These are phyloP conservation scores for Drosophila nebulosa DNA, from an alignment of 1,140 invertebrate species.

Conservation along the genomic window DNA sequence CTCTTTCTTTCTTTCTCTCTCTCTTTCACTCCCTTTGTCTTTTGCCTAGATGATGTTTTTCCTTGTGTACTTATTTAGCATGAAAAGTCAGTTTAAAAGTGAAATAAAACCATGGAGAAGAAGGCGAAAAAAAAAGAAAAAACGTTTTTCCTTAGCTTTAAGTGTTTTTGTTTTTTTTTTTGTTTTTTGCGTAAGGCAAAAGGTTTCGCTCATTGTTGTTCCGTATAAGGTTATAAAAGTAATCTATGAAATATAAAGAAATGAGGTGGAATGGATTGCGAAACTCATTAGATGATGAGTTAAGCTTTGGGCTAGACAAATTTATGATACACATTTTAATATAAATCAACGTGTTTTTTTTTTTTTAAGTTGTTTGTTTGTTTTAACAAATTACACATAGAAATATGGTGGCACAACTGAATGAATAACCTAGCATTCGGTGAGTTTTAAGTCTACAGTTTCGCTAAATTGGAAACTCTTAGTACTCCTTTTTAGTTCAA, in stretches of 20 bases:
- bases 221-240: constrained; percentile 8
- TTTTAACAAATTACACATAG: not conserved
- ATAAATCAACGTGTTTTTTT: not conserved
- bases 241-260: not conserved
- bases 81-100: constrained; percentile 75
- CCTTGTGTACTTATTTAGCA: constrained; percentile 72
- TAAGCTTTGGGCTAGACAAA: not conserved
- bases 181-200: constrained; percentile 7
- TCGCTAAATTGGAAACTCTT: too few relatives aligned
- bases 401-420: not conserved
- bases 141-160: constrained; percentile 29
- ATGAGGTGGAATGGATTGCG: not conserved
- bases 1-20: not conserved
- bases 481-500: too few relatives aligned
- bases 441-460: too few relatives aligned
- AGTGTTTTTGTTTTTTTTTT: constrained; percentile 6
- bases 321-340: not conserved
- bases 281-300: constrained; percentile 1
- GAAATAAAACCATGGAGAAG: constrained; percentile 25
- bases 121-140: not conserved
- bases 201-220: constrained; percentile 54
- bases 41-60: constrained; percentile 33
- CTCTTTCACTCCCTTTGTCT: not conserved
- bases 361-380: not conserved
- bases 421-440: not conserved